Evolutionary conservation across 2,113 vertebrate species (phyloP).

Genomic region (Ramphastos sulfuratus): DNA sequence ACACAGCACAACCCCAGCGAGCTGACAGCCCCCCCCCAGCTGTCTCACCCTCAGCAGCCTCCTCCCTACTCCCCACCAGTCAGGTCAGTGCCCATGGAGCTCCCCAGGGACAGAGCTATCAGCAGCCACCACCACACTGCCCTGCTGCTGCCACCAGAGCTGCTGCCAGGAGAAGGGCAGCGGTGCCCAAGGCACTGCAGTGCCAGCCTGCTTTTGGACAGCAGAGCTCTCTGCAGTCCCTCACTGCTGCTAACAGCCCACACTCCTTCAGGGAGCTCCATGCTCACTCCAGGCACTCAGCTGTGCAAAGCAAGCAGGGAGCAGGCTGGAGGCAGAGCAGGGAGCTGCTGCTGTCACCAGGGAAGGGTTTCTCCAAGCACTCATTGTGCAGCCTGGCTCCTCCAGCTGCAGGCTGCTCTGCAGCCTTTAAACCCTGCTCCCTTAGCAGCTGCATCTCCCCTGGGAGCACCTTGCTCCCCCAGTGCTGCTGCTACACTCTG

Average conservation of each 20-base stretch:
- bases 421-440: background rate
- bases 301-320: slow-evolving; percentile 17
- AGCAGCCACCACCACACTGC: no score
- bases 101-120: background rate
- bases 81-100: background rate
- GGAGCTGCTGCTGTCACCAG: background rate
- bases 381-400: accelerated
- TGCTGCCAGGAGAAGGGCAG: no score
- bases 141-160: no score
- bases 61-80: background rate
- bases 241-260: background rate
- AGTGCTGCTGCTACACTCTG: background rate
- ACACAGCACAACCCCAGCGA: background rate
- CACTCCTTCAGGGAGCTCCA: background rate
- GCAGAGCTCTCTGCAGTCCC: background rate
- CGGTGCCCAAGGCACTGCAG: background rate
- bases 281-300: background rate
- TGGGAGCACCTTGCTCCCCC: background rate
- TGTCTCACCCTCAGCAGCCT: background rate
- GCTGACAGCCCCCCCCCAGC: background rate
- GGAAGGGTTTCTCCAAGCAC: background rate
- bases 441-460: background rate
- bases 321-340: background rate
- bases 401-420: background rate
- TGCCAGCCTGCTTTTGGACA: background rate